Base-by-base conservation (phyloP, 2,797 vertebrate genomes). In the Pangasius djambal region DNA sequence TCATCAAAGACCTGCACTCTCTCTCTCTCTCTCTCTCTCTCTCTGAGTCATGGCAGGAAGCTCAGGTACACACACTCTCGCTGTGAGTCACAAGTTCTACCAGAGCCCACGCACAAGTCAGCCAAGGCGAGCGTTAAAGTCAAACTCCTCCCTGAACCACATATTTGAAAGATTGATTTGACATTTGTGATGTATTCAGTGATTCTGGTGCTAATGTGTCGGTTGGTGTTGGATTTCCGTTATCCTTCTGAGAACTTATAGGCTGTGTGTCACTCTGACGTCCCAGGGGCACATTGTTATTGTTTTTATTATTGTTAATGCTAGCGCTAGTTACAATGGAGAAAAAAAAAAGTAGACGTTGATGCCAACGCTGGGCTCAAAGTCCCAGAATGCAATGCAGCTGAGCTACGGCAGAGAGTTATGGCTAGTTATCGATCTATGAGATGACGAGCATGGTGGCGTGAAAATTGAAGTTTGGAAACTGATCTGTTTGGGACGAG, bases 1-100 rank as follows among this genome's bases (percentile, higher is more conserved):
- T 94, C 92, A 94, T 92, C 89, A 72, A 34, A 72, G 37, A 94
- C 91, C 90, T 86, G 22, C 77, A 18, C 77, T 55, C n/a, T 79
- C n/a, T 34, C 50, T 37, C 52, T 34, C 63, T 65, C 81, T 63
- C 57, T 63, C 55, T 82, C 82, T 65, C 59, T 83, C 37, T 44
- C 59, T 63, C 59, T 83, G 93, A 93, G 93, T 93, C 93, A 74
- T 74, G 70, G 3, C 70, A 40, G 37, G 20, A 74, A 74, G 70
- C 70, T 40, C 18, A 40, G 87, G 85, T 89, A 90, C 75, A 75
- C 55, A 48, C 55, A 13, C 16, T 55, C 44, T 78, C 9, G 31
- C 13, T 52, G 31, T 67, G 82, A 67, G 70, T 12, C 59, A 88
- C 18, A n/a, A n/a, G n/a, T 9, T 74, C 59, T 50, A 75, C 65